Base-by-base conservation (phyloP, 2,888 invertebrate genomes). In the Merodon equestris region DNA sequence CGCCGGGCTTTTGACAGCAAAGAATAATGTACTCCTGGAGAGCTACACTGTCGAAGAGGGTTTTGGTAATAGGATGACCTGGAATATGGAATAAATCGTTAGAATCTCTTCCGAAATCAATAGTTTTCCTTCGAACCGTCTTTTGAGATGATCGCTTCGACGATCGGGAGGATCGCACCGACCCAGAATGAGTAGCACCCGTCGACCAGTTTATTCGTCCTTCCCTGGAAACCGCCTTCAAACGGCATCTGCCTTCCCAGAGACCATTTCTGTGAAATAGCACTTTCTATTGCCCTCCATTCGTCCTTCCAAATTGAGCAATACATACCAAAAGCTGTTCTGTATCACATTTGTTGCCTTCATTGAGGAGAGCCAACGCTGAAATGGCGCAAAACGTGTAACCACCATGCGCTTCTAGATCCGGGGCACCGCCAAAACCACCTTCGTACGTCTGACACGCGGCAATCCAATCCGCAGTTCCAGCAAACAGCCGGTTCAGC, bases 101-200 rank as follows among this genome's bases (percentile, higher is more conserved):
- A 40, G 9, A 40, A 9, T 10, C 9, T n/a, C 40, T 3, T 9
- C 9, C n/a, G 9, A n/a, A 3, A 9, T 40, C 3, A 40, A 40
- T 40, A 7, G 40, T 17, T 13, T 50, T n/a, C 14, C 12, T n/a
- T 27, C 18, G 27, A 84, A 86, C 89, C 89, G 82, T 89, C 91
- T 87, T 91, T 89, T 13, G 89, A 87, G 58, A 96, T 89, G 81
- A 95, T 91, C 72, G 93, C 92, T 87, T 97, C 95, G 47, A 98
- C 91, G 48, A 98, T 91, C 15, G 97, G 96, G 87, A 98, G 95
- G 48, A 94, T 92, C 56, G 96, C 98, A 27, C 97, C 98, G 90
- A 97, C 97, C 99, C 99, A 99, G 90, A 98, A 99, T 0, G 98
- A 98, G 88, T 99, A 99, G 88, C 99, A 99, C 1, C 96, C 96